A percentile compares a stretch with the other conserved stretches of the same genome.
phyloP scores from a whole-genome alignment of 2,888 invertebrate genomes.

The Hyposoter didymator region DNA sequence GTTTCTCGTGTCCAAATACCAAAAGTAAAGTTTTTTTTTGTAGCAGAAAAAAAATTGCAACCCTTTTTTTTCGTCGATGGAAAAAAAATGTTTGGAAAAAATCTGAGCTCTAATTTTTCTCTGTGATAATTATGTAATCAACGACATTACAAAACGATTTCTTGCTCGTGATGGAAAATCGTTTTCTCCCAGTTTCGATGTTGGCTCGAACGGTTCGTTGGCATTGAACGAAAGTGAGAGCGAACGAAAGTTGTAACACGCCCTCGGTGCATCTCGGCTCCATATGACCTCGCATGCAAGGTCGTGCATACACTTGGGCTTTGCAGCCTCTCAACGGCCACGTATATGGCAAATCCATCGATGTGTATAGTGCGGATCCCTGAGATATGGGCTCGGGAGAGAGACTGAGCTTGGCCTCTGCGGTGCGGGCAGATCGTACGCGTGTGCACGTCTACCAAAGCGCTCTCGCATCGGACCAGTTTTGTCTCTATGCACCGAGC shows the following conservation, averaged over 20 bases:
- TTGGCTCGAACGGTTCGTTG: constrained; percentile 23
- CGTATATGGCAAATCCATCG: constrained; percentile 11
- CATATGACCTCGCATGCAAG: constrained; percentile 51
- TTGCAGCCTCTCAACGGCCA: background rate
- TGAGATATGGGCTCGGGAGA: background rate
- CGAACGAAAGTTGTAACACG: constrained; percentile 39
- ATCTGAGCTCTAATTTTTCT: background rate
- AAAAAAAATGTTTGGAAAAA: background rate
- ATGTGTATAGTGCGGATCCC: constrained; percentile 9
- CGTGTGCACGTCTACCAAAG: constrained; percentile 8
- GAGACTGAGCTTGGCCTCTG: constrained; percentile 29
- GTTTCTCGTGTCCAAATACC: constrained; percentile 9
- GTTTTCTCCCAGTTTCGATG: constrained; percentile 3
- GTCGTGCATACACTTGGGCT: constrained; percentile 23
- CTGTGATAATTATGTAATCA: background rate
- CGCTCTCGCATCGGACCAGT: constrained; percentile 2
- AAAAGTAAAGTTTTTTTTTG: background rate
- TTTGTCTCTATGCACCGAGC: background rate
- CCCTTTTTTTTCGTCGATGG: background rate
- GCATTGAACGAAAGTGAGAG: constrained; percentile 58
- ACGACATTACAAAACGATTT: background rate
- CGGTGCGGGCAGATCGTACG: background rate
- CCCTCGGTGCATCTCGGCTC: constrained; percentile 49
- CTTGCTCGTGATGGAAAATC: constrained; percentile 9
- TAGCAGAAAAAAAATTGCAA: background rate